phyloP scores from a whole-genome alignment of 2,888 invertebrate species.

The Xanthia icteritia region DNA sequence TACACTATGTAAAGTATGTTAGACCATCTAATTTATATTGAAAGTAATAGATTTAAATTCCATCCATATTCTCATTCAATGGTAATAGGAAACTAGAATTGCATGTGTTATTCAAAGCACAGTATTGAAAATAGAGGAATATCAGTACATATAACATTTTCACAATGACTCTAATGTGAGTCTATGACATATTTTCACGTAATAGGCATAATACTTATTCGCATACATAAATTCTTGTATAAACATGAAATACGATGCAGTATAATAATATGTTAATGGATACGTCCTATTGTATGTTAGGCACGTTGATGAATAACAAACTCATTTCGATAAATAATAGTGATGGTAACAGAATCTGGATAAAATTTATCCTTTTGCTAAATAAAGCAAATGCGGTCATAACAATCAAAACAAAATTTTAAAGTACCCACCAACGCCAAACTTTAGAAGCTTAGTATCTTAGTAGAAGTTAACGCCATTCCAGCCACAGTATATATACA shows the following conservation, averaged over 20 bases:
- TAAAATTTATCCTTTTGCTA: neutral
- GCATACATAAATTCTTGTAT: conserved; percentile 34
- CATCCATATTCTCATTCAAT: conserved; percentile 59
- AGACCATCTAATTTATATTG: conserved; percentile 33
- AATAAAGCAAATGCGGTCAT: neutral
- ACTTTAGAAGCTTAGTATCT: neutral
- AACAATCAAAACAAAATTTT: neutral
- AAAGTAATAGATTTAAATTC: conserved; percentile 60
- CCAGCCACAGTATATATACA: neutral
- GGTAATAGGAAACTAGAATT: conserved; percentile 62
- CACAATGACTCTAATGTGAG: conserved; percentile 32
- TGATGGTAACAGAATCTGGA: neutral
- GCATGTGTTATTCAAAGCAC: conserved; percentile 64
- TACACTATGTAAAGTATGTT: conserved; percentile 8
- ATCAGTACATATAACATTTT: conserved; percentile 50
- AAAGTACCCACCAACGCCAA: neutral
- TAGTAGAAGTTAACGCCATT: neutral
- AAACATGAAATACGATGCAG: conserved; percentile 32
- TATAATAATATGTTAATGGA: conserved; percentile 34
- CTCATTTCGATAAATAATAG: conserved; percentile 21
- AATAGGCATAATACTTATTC: conserved; percentile 51
- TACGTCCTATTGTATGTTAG: conserved; percentile 13
- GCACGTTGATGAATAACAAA: conserved; percentile 24
- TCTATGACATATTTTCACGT: conserved; percentile 60
- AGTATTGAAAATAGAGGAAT: conserved; percentile 55